Evolutionary conservation across 1,140 invertebrate species (phyloP).

Genomic region (Dreissena rostriformis): DNA sequence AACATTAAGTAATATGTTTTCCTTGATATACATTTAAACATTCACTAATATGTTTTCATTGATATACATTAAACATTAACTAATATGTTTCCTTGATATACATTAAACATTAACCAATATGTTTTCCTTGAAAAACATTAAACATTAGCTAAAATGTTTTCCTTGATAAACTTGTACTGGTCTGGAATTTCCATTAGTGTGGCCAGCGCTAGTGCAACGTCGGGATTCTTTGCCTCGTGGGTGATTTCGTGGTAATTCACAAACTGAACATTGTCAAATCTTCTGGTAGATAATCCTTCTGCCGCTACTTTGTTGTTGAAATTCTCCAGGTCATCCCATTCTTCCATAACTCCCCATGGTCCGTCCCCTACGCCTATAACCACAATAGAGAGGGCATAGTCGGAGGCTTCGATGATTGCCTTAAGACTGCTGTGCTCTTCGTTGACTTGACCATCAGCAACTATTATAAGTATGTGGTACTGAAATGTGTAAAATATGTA

Average conservation of each 20-base stretch:
- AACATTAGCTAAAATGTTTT: too few species aligned
- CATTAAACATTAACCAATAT: too few species aligned
- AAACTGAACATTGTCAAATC: conserved; percentile 84
- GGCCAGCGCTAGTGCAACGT: conserved; percentile 80
- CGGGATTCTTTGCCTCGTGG: conserved; percentile 72
- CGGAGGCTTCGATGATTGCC: conserved; percentile 82
- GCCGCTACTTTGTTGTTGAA: too few species aligned
- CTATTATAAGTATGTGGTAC: conserved; percentile 82
- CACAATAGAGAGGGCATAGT: conserved; percentile 82
- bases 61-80: too few species aligned
- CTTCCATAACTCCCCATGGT: conserved; percentile 82
- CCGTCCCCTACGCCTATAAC: conserved; percentile 69
- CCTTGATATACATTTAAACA: too few species aligned
- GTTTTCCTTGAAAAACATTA: too few species aligned
- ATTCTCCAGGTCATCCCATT: conserved; percentile 75
- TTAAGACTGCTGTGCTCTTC: conserved; percentile 77
- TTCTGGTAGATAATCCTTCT: conserved; percentile 57
- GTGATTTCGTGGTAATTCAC: conserved; percentile 80
- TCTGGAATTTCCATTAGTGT: conserved; percentile 83
- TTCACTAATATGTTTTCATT: too few species aligned
- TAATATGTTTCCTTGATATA: too few species aligned
- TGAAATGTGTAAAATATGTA: conserved; percentile 52
- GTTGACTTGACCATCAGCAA: conserved; percentile 82
- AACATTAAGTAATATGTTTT: too few species aligned
- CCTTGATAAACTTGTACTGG: conserved; percentile 80